phyloP scores from a whole-genome alignment of 2,888 invertebrate genomes.

The Cheiracanthium punctorium region DNA sequence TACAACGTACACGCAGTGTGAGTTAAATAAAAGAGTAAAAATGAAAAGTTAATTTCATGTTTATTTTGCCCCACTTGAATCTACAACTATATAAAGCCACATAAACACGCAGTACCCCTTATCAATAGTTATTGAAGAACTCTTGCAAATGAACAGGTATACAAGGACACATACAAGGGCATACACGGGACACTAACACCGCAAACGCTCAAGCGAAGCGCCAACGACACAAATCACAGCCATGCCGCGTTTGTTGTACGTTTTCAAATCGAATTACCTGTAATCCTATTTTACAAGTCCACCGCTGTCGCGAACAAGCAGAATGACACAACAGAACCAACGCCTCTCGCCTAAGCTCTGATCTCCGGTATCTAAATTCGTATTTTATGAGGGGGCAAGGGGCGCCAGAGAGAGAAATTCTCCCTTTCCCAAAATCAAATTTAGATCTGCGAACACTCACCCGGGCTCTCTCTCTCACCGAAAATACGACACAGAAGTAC shows the following conservation, averaged over 20 bases:
- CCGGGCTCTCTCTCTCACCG: neutral
- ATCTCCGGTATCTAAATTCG: neutral
- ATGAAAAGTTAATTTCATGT: no score
- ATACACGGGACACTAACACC: no score
- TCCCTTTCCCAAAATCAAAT: neutral
- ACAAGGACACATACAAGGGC: no score
- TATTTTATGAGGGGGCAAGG: neutral
- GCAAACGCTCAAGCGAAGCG: no score
- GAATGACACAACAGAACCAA: neutral
- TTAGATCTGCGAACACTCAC: neutral
- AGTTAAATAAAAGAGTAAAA: no score
- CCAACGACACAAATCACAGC: no score
- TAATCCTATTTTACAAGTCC: constrained; percentile 50
- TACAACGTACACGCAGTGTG: no score
- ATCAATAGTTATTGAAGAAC: no score
- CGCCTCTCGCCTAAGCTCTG: neutral
- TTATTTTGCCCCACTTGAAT: no score
- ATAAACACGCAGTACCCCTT: no score
- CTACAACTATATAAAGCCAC: no score
- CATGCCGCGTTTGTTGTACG: neutral
- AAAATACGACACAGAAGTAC: neutral
- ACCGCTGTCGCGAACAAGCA: constrained; percentile 21
- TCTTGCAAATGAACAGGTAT: no score
- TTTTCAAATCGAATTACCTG: constrained; percentile 47
- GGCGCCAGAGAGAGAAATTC: neutral